Percentiles rank a stretch among this genome's conserved stretches.
Conservation (phyloP, 1,140 invertebrate species). For the Bombus consobrinus region DNA sequence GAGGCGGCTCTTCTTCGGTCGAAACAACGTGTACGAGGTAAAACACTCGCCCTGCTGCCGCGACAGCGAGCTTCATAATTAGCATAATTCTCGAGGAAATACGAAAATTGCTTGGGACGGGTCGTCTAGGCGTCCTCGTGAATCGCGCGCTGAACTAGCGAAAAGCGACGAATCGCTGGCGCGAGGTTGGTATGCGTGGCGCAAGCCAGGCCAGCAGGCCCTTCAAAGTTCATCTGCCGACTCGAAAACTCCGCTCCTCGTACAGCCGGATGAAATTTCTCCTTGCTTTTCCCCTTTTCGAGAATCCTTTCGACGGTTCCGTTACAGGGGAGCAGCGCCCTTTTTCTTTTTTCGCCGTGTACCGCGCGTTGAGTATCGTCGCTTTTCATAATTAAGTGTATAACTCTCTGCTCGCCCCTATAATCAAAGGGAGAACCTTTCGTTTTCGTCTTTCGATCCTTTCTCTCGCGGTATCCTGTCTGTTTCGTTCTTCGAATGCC, state of each 20-base stretch:
- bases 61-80: constrained; percentile 46
- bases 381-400: constrained; percentile 44
- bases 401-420: constrained; percentile 21
- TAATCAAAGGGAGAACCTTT: constrained; percentile 18
- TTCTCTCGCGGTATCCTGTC: neutral
- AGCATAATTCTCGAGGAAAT: constrained; percentile 59
- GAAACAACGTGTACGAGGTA: constrained; percentile 35
- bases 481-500: neutral
- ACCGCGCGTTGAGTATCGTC: constrained; percentile 17
- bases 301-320: constrained; percentile 45
- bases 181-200: neutral
- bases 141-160: constrained; percentile 33
- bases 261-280: constrained; percentile 44
- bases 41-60: neutral
- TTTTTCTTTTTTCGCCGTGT: constrained; percentile 12
- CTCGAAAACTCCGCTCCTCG: constrained; percentile 42
- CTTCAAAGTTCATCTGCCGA: constrained; percentile 56
- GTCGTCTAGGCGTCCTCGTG: constrained; percentile 32
- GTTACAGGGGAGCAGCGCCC: neutral
- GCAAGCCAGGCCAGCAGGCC: constrained; percentile 7
- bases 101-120: constrained; percentile 17
- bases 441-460: neutral
- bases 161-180: constrained; percentile 29
- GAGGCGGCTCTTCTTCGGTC: constrained; percentile 40
- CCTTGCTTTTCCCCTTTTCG: constrained; percentile 30